These are phyloP conservation scores for Micromussa lordhowensis DNA, from an alignment of 92 coral and sea anemone species.

Conservation along the genomic window DNA sequence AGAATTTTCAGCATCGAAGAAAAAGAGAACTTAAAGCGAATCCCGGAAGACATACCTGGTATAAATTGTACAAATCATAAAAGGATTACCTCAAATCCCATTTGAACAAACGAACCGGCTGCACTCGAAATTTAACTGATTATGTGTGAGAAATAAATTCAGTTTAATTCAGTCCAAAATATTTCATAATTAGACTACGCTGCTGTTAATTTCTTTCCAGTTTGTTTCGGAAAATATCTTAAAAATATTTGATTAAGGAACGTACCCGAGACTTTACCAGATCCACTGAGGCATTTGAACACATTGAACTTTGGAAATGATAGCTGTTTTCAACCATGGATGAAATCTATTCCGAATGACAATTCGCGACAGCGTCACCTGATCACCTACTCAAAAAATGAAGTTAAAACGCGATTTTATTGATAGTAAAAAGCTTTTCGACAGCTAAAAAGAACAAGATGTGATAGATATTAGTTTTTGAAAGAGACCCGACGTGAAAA, in stretches of 20 bases:
- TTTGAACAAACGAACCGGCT: constrained; percentile 8
- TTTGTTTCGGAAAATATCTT: background rate
- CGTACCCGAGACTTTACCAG: background rate
- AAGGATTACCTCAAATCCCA: constrained; percentile 15
- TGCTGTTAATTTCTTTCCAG: background rate
- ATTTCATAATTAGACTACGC: constrained; percentile 6
- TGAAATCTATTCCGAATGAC: background rate
- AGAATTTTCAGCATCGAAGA: constrained; percentile 4
- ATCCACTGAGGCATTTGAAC: background rate
- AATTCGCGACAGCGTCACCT: background rate
- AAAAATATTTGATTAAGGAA: background rate
- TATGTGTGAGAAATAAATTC: constrained; percentile 7
- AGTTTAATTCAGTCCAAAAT: background rate
- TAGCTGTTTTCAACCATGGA: background rate
- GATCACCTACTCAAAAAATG: background rate
- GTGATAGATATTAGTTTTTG: background rate
- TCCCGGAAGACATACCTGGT: background rate
- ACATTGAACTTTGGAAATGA: background rate
- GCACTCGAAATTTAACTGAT: background rate
- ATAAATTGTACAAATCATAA: background rate
- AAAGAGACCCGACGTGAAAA: constrained; percentile 34
- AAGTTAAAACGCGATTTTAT: background rate
- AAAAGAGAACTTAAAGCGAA: background rate
- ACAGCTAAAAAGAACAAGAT: background rate
- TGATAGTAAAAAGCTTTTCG: constrained; percentile 11